phyloP scores from a whole-genome alignment of 2,113 vertebrate species.

The Dascyllus trimaculatus region DNA sequence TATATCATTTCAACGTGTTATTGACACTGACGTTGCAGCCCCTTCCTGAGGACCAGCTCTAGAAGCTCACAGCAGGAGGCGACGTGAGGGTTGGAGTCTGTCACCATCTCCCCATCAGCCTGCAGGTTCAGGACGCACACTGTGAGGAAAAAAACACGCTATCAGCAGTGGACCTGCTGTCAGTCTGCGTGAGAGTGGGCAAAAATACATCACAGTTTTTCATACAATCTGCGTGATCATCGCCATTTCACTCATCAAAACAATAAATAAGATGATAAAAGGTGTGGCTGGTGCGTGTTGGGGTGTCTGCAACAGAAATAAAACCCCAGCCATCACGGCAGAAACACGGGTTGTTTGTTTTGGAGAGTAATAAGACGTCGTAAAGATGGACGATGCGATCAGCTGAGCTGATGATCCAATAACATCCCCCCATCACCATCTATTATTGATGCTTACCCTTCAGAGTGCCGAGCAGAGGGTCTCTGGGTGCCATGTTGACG shows the following conservation, averaged over 20 bases:
- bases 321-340: background rate
- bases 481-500: conserved; percentile 84
- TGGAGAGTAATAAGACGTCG: too few species aligned
- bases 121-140: conserved; percentile 86
- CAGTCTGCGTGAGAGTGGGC: background rate
- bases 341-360: too few species aligned
- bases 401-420: background rate
- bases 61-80: conserved; percentile 87
- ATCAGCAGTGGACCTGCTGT: background rate
- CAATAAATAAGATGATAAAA: background rate
- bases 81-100: conserved; percentile 85
- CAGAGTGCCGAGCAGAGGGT: conserved; percentile 87
- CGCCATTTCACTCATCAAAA: background rate
- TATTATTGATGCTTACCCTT: conserved; percentile 80
- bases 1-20: too few species aligned
- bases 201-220: background rate
- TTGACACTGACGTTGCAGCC: conserved; percentile 86
- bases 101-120: conserved; percentile 71
- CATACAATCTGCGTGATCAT: background rate
- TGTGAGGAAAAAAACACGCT: conserved; percentile 40
- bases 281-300: background rate
- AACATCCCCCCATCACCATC: background rate
- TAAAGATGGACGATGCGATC: background rate
- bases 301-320: background rate
- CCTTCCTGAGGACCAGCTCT: conserved; percentile 89